Conservation (phyloP, 2,797 vertebrate genomes). For the Psittacula derbiana region DNA sequence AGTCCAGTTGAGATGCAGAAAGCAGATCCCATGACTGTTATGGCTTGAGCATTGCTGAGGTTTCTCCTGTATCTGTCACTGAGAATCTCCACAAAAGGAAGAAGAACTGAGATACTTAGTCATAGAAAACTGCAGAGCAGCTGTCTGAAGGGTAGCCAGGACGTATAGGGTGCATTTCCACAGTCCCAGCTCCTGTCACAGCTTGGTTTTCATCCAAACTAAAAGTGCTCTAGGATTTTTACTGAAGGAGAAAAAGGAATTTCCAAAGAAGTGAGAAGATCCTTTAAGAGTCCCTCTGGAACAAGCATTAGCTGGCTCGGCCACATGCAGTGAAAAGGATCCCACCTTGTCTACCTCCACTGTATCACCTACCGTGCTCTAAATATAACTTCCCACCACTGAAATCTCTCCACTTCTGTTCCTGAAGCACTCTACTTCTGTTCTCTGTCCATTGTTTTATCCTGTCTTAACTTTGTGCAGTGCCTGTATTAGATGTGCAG, state of each 20-base stretch:
- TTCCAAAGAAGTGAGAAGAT: slow-evolving; percentile 9
- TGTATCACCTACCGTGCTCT: background rate
- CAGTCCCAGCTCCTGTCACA: background rate
- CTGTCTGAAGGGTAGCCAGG: background rate
- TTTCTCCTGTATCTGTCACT: background rate
- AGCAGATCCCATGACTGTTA: background rate
- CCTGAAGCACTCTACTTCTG: background rate
- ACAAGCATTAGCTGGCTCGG: background rate
- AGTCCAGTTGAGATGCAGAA: background rate
- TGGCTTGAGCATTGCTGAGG: background rate
- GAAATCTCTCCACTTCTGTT: background rate
- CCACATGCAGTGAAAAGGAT: background rate
- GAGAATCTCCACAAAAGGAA: background rate
- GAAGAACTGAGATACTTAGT: background rate
- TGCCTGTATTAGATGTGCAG: background rate
- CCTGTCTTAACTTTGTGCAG: background rate
- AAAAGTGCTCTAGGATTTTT: background rate
- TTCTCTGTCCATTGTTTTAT: background rate
- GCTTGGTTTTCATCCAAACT: background rate
- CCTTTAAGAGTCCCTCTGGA: background rate
- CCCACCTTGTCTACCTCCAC: background rate
- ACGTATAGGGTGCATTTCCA: background rate
- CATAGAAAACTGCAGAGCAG: background rate
- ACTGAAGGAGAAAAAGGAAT: background rate
- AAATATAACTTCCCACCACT: background rate